Base-by-base conservation (phyloP, 2,797 vertebrate species). In the Chelon labrosus region DNA sequence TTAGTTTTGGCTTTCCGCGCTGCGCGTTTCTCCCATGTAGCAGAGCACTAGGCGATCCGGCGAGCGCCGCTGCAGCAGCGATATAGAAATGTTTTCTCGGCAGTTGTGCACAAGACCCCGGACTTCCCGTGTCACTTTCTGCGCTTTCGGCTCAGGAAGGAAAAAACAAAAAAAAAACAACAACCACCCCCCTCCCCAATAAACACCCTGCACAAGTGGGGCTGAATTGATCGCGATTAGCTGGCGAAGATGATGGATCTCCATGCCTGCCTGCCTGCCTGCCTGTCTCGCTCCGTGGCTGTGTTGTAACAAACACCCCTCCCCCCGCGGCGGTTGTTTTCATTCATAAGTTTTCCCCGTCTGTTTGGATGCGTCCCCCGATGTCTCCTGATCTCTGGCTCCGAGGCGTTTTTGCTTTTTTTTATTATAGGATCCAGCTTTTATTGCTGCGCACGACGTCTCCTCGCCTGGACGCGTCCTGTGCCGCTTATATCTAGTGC, bases 301-400 rank as follows among this genome's bases (percentile, higher is more conserved):
- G 59, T 53, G 83, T 91, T 86, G 86, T 83, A 82, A 91, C 83
- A 89, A 87, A 92, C 93, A 88, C 89, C 91, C 90, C 92, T 89
- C 89, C 91, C 94, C 93, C 92, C 92, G 73, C 74, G 80, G 77
- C 75, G 87, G 85, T 93, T 95, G 94, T 96, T 96, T 97, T 97
- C 97, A 98, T 98, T 98, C 96, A 98, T 97, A 98, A 97, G 88
- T 97, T 96, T 94, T 88, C 55, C 58, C 49, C 50, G 79, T 86
- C 73, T 83, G 8, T 88, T 65, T 77, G 77, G 81, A 83, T 61
- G 86, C 78, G 68, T 85, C 79, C 77, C 69, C 37, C 53, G 17
- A 61, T 66, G 69, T 84, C 61, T 80, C 71, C 50, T 46, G 66
- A 84, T 82, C 65, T 73, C 55, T 56, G 49, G 57, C 70, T 72